Evolutionary conservation across 1,140 invertebrate species (phyloP).

Genomic region (Holotrichia oblita): DNA sequence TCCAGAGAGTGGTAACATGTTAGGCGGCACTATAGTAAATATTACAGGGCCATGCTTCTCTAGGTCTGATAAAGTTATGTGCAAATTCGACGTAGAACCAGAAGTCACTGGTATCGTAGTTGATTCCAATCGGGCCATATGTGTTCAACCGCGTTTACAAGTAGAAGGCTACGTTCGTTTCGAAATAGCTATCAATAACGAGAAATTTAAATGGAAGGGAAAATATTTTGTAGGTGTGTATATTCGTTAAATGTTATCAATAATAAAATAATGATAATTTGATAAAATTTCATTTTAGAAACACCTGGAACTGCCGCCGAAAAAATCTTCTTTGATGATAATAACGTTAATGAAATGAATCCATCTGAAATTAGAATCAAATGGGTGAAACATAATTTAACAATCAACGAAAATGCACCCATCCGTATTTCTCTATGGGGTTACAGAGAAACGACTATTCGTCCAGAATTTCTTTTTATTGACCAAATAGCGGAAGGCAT

Average conservation of each 20-base stretch:
- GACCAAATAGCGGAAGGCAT: conserved; percentile 55
- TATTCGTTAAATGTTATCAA: conserved; percentile 36
- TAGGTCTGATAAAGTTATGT: conserved; percentile 75
- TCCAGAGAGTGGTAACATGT: conserved; percentile 94
- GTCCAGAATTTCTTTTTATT: conserved; percentile 73
- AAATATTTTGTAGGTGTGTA: conserved; percentile 87
- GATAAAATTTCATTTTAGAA: conserved; percentile 66
- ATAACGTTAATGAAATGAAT: conserved; percentile 74
- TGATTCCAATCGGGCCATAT: conserved; percentile 84
- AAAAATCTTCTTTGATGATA: conserved; percentile 82
- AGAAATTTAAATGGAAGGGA: conserved; percentile 89
- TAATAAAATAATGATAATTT: not conserved
- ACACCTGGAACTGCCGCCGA: conserved; percentile 85
- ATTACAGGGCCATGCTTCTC: conserved; percentile 93
- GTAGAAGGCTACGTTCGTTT: conserved; percentile 92
- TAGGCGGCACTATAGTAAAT: conserved; percentile 93
- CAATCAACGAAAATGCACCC: conserved; percentile 76
- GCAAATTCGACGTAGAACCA: conserved; percentile 80
- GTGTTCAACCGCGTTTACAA: conserved; percentile 87
- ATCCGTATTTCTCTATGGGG: conserved; percentile 87
- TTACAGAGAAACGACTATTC: conserved; percentile 83
- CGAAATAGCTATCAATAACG: conserved; percentile 84
- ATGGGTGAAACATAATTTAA: conserved; percentile 88
- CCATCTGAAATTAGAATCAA: conserved; percentile 79
- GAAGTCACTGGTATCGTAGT: conserved; percentile 78